Conservation (phyloP, 2,888 invertebrate genomes). For the Drosophila kanekoi region DNA sequence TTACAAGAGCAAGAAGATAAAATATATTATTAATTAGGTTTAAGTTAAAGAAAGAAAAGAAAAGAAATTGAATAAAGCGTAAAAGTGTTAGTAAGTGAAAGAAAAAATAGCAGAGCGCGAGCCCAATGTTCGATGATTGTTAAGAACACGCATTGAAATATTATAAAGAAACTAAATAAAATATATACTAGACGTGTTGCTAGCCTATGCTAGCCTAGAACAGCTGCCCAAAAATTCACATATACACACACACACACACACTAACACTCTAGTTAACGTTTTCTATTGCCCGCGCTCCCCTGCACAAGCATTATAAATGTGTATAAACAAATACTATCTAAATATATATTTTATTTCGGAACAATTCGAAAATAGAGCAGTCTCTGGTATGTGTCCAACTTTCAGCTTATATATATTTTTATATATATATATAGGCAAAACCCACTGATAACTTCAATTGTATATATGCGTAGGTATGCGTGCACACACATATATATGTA, state of each 20-base stretch:
- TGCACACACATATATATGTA: conserved; percentile 11
- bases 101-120: conserved; percentile 31
- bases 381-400: conserved; percentile 48
- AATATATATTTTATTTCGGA: conserved; percentile 32
- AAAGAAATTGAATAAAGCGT: conserved; percentile 68
- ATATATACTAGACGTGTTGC: conserved; percentile 49
- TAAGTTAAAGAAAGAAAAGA: conserved; percentile 43
- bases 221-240: conserved; percentile 42
- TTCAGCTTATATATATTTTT: conserved; percentile 27
- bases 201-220: conserved; percentile 42
- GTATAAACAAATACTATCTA: conserved; percentile 46
- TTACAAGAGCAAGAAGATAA: conserved; percentile 57
- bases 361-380: conserved; percentile 28
- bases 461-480: conserved; percentile 10
- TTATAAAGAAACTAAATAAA: conserved; percentile 28
- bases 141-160: conserved; percentile 52
- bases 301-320: conserved; percentile 48
- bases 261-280: conserved; percentile 36
- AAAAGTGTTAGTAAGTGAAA: conserved; percentile 64
- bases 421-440: conserved; percentile 12
- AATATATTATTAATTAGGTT: conserved; percentile 70
- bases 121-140: conserved; percentile 64
- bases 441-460: conserved; percentile 49
- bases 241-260: conserved; percentile 15
- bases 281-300: conserved; percentile 43